Conservation (phyloP, 2,113 vertebrate species). For the Psephotus haematonotus region DNA sequence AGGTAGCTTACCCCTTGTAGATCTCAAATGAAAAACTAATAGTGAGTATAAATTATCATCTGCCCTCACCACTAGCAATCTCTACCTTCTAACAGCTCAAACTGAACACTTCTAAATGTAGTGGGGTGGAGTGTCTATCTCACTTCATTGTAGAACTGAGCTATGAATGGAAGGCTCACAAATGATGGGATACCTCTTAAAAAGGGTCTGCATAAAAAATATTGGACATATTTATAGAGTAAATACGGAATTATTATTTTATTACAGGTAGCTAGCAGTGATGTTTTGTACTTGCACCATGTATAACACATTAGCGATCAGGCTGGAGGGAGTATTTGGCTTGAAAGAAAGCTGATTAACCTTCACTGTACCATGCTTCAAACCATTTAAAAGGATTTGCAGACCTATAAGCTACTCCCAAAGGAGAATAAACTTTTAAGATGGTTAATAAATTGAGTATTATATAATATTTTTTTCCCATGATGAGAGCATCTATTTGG, state of each 20-base stretch:
- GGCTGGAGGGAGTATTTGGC: neutral
- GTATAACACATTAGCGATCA: neutral
- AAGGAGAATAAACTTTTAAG: neutral
- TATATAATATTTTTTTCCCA: neutral
- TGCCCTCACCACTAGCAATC: neutral
- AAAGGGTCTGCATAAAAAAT: neutral
- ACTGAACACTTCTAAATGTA: neutral
- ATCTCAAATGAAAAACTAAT: neutral
- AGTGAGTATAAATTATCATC: neutral
- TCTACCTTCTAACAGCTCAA: neutral
- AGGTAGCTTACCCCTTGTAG: neutral
- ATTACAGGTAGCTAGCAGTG: neutral
- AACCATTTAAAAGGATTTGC: neutral
- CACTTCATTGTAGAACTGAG: neutral
- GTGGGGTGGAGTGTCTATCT: neutral
- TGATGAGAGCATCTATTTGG: neutral
- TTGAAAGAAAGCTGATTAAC: neutral
- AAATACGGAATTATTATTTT: neutral
- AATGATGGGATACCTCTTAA: neutral
- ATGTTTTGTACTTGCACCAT: neutral
- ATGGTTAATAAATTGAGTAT: neutral
- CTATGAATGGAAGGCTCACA: neutral
- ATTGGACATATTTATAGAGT: neutral
- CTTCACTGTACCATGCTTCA: neutral
- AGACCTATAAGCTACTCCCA: neutral